Evolutionary conservation across 2,888 invertebrate species (phyloP), one percentile per base, ranked within the genome.

Genomic region (Scaptomyza caliginosa): DNA sequence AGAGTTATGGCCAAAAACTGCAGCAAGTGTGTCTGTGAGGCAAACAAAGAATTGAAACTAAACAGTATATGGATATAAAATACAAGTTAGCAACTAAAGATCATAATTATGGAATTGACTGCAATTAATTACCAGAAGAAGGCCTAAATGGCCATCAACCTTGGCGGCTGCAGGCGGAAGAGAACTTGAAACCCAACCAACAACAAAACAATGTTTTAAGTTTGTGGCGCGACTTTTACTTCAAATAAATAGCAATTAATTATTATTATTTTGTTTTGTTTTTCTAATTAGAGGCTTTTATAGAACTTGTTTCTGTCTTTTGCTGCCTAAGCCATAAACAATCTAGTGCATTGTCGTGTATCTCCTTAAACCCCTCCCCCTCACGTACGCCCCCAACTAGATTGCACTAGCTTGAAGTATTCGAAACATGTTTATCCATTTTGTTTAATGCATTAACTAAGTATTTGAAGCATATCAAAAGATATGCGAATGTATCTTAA

Each of bases 181-280:
- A 78, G 84, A 78, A 67, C 67, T 70, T 63, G 30, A 54, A 59
- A 59, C 4, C n/a, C n/a, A n/a, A 52, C 7, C 32, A n/a, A 55
- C 48, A 32, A 54, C 11, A 19, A 21, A 30, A 19, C n/a, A 45
- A 17, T 17, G 7, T 17, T 7, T 8, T 5, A 42, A 34, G 8
- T 36, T 38, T n/a, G n/a, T n/a, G 10, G 24, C 6, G 48, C 13
- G 34, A 48, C 52, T 70, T 60, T 67, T 54, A 60, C 56, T 52
- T 16, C 13, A 56, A 56, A 50, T 56, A 16, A 57, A 64, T 46
- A 59, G 45, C 67, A 76, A 86, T 80, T 86, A 86, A 83, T 86
- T 83, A 86, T 55, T 55, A 50, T 46, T 71, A 13, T 23, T 23
- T 34, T 1, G 21, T 8, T 6, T 26, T 23, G 2, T 23, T 28